Evolutionary conservation across 1,140 invertebrate genomes (phyloP).

Genomic region (Trinorchestia longiramus): DNA sequence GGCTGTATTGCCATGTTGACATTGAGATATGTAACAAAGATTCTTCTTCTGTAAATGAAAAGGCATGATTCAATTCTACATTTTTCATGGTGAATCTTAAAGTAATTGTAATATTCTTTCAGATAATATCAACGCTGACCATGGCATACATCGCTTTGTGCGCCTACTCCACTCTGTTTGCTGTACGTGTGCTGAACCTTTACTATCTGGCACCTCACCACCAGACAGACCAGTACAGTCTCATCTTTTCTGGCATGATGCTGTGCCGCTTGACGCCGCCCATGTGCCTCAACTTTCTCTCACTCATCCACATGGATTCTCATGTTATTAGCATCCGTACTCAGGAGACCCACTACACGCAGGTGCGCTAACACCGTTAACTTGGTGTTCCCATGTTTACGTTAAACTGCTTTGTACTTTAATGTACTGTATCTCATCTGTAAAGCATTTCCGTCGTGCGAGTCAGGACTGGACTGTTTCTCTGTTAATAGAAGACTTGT

Average conservation of each 20-base stretch:
- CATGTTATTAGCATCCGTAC: constrained; percentile 88
- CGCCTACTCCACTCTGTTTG: constrained; percentile 97
- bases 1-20: no score
- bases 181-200: constrained; percentile 94
- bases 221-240: constrained; percentile 97
- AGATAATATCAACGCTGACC: constrained; percentile 87
- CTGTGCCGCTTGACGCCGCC: constrained; percentile 96
- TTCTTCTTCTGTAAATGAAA: no score
- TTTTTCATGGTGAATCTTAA: no score
- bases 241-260: constrained; percentile 94
- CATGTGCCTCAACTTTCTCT: constrained; percentile 97
- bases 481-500: no score
- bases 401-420: no score
- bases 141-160: constrained; percentile 97
- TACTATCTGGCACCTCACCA: constrained; percentile 97
- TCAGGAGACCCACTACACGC: constrained; percentile 89
- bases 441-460: no score
- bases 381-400: no score
- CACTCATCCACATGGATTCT: constrained; percentile 97
- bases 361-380: constrained; percentile 71
- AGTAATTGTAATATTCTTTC: constrained; percentile 62
- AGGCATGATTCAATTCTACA: no score
- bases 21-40: no score
- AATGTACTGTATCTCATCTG: no score
- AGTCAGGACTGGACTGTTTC: no score